Evolutionary conservation across 2,113 vertebrate species (phyloP).

Genomic region (Gallinago paraguaiae): DNA sequence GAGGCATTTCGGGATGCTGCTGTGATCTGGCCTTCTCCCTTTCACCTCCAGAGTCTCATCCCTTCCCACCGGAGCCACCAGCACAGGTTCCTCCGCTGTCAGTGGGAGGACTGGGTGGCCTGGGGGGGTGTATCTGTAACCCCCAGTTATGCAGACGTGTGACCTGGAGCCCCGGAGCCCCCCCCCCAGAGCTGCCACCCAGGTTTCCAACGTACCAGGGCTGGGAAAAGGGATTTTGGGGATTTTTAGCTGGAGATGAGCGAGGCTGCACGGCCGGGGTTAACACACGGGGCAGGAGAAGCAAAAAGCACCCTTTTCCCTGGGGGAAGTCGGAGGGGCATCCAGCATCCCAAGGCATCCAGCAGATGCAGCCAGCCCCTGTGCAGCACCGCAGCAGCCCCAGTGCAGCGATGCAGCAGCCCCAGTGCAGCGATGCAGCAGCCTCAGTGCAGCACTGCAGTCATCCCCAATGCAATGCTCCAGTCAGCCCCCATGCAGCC

Average conservation of each 20-base stretch:
- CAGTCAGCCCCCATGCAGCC: not conserved
- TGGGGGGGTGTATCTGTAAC: no score
- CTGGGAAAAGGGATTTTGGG: not conserved
- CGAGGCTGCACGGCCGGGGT: accelerated
- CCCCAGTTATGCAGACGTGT: accelerated
- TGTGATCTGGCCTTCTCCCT: accelerated
- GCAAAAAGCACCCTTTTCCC: no score
- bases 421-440: not conserved
- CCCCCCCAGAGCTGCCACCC: not conserved
- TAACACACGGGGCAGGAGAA: not conserved
- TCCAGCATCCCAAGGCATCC: no score
- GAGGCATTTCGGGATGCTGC: accelerated
- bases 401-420: no score
- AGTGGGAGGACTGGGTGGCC: accelerated
- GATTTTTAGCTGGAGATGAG: not conserved
- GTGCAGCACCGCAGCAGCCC: accelerated
- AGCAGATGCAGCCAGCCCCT: not conserved
- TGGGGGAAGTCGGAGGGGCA: not conserved
- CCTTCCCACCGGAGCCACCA: not conserved
- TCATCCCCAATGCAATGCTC: not conserved
- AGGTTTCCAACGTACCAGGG: not conserved
- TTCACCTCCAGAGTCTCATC: not conserved
- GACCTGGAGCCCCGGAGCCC: no score
- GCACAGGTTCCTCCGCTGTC: not conserved
- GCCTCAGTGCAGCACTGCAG: not conserved